A percentile compares a stretch with the other conserved stretches of the same genome.
Conservation (phyloP, 2,113 vertebrate species). For the Zapornia atra region DNA sequence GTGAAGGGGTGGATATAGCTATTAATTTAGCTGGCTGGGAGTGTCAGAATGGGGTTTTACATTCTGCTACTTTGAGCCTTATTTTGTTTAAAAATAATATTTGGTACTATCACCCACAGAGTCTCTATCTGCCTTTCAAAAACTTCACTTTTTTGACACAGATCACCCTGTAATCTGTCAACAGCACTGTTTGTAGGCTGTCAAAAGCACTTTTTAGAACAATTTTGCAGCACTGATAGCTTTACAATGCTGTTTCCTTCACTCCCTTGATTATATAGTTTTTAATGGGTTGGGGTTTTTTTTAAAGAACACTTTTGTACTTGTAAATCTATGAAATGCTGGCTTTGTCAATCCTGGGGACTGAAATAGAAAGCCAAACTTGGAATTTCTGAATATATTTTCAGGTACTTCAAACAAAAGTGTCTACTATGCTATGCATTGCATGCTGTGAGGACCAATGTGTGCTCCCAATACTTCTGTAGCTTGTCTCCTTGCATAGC, state of each 20-base stretch:
- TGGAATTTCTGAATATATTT: neutral
- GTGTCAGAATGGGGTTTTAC: neutral
- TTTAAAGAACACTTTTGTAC: neutral
- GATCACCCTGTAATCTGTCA: neutral
- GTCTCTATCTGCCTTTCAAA: neutral
- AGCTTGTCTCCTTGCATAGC: neutral
- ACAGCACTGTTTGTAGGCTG: neutral
- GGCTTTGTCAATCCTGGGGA: neutral
- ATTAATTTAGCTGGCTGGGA: neutral
- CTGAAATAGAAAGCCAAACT: neutral
- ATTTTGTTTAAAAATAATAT: neutral
- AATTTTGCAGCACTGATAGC: neutral
- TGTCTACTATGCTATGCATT: neutral
- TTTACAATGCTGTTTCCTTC: neutral
- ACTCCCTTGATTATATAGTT: neutral
- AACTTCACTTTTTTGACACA: neutral
- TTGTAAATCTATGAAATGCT: neutral
- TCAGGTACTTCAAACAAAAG: neutral
- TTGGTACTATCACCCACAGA: neutral
- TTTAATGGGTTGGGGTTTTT: neutral
- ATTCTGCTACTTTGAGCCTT: neutral
- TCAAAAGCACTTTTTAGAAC: neutral
- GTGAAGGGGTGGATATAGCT: neutral
- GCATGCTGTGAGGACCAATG: neutral
- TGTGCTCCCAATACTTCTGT: neutral